Percentiles rank a stretch among this genome's conserved stretches.
Evolutionary conservation across 2,888 invertebrate species (phyloP).

Genomic region (Sphaerophoria taeniata): DNA sequence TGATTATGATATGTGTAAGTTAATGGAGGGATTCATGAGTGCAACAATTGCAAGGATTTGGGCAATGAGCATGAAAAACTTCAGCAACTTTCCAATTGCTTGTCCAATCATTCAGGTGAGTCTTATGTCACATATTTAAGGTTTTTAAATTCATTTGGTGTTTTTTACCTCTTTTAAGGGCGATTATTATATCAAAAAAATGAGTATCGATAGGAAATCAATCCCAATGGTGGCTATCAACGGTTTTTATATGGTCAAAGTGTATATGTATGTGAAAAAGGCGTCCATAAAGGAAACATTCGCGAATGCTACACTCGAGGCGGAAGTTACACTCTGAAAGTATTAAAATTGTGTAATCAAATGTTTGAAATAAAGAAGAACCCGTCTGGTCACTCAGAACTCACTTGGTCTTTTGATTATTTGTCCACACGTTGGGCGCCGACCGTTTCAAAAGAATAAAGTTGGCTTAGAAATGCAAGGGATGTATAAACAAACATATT

Average conservation of each 20-base stretch:
- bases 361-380: too few relatives aligned
- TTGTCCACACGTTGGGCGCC: too few relatives aligned
- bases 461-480: too few relatives aligned
- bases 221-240: neutral
- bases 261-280: neutral
- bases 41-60: neutral
- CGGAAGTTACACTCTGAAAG: neutral
- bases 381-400: too few relatives aligned
- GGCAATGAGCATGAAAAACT: neutral
- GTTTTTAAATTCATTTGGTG: neutral
- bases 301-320: neutral
- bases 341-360: too few relatives aligned
- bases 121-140: neutral
- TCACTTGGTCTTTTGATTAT: too few relatives aligned
- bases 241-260: neutral
- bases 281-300: neutral
- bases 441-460: too few relatives aligned
- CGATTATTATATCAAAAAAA: neutral
- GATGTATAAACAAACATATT: too few relatives aligned
- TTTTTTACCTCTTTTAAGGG: neutral
- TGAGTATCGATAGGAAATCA: neutral
- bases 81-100: neutral
- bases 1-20: constrained; percentile 75
- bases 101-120: constrained; percentile 6
- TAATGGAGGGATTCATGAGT: constrained; percentile 63